phyloP scores from a whole-genome alignment of 2,113 vertebrate species.

The Bos taurus region ARS-UCD2.0 NC_037337.1:29097501-29098000 shows the following conservation, averaged over 20 bases:
- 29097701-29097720: background rate
- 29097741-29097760: background rate
- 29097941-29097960: background rate
- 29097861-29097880: background rate
- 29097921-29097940: background rate
- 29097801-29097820: background rate
- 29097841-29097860: background rate
- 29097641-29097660: background rate
- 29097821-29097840: background rate
- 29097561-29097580: background rate
- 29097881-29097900: background rate
- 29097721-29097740: background rate
- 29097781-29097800: background rate
- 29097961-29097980: background rate
- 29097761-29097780: background rate
- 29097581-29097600: background rate
- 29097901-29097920: background rate
- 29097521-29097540: background rate
- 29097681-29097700: background rate
- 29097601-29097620: background rate
- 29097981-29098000: background rate
- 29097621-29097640: background rate
- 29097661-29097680: background rate
- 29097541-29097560: background rate
- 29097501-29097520: background rate